phyloP scores from a whole-genome alignment of 37 sponge, comb jelly and placozoan species.

The Aphrocallistes beatrix region DNA sequence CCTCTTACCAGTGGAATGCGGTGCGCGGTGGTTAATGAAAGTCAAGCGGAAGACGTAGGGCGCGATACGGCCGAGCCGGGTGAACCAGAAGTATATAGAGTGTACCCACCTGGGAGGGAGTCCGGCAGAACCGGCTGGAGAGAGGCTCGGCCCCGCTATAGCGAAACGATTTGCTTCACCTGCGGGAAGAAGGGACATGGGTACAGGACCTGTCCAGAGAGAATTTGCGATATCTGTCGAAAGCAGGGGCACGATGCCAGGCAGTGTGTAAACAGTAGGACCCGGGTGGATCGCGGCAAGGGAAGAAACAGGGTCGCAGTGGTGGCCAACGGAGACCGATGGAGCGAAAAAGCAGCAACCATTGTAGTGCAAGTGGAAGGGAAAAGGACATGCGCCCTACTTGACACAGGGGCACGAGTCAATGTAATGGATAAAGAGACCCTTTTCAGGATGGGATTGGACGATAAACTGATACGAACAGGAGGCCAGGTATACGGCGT shows the following conservation, averaged over 20 bases:
- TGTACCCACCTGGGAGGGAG: too few relatives aligned
- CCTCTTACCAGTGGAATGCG: too few relatives aligned
- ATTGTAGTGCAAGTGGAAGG: not conserved
- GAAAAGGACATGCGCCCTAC: not conserved
- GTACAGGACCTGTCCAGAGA: not conserved
- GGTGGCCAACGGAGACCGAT: not conserved
- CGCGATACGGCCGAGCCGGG: too few relatives aligned
- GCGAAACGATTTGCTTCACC: too few relatives aligned
- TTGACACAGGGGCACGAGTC: not conserved
- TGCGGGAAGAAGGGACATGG: slow-evolving; percentile 3
- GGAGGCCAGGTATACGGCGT: slow-evolving; percentile 1
- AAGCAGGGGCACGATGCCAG: not conserved
- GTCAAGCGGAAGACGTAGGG: too few relatives aligned
- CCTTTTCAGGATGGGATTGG: not conserved
- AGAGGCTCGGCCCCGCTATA: too few relatives aligned
- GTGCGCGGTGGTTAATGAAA: too few relatives aligned
- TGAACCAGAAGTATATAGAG: too few relatives aligned
- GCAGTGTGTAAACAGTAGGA: not conserved
- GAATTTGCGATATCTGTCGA: not conserved
- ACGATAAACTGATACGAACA: not conserved
- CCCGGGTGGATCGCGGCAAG: not conserved
- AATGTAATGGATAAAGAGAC: not conserved
- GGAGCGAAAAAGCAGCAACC: not conserved
- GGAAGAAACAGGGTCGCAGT: not conserved
- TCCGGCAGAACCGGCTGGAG: too few relatives aligned